Evolutionary conservation across 2,113 vertebrate genomes (phyloP), one percentile per base, ranked within the genome.

Genomic region (Rhinoderma darwinii): DNA sequence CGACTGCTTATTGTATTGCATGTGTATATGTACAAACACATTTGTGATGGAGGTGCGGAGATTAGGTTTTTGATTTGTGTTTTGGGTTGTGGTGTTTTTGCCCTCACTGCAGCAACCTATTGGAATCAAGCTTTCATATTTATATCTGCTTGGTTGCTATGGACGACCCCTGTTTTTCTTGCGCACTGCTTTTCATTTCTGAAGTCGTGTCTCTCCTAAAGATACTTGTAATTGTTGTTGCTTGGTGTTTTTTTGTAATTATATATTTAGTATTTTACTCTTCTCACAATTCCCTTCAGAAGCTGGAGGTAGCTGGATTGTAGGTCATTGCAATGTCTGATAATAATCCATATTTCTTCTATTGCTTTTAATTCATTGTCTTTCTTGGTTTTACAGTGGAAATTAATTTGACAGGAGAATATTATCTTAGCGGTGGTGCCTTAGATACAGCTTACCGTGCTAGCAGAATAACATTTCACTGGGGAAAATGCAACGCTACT

Each of bases 401-500:
- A 87, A 93, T 99, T 86, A 94, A 96, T 88, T 92, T 99, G 89
- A 95, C 95, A 66, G 97, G 96, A 91, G 96, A 98, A 87, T 99
- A 97, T 88, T 96, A 90, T 84, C 86, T 99, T 88, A 97, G 95
- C 68, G 98, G 98, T 89, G 97, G 97, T 76, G 95, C 96, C 30
- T 94, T 96, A 82, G 93, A 94, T 89, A 95, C 94, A 14, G 88
- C 92, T 87, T 97, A 97, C 92, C 98, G 95, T 93, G 97, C 96
- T 85, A 98, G 96, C 88, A 97, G 95, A 77, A 96, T 99, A 90
- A 95, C 92, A 72, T 99, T 99, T 93, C 98, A 99, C 92, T 99
- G 98, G 98, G 98, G 97, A 85, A 96, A 94, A 94, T 99, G 98
- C 91, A 99, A 99, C 3, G 91, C 92, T 0, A 96, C 97, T 0